Base-by-base conservation (phyloP, 2,888 invertebrate species). In the Cylloceria caligata region DNA sequence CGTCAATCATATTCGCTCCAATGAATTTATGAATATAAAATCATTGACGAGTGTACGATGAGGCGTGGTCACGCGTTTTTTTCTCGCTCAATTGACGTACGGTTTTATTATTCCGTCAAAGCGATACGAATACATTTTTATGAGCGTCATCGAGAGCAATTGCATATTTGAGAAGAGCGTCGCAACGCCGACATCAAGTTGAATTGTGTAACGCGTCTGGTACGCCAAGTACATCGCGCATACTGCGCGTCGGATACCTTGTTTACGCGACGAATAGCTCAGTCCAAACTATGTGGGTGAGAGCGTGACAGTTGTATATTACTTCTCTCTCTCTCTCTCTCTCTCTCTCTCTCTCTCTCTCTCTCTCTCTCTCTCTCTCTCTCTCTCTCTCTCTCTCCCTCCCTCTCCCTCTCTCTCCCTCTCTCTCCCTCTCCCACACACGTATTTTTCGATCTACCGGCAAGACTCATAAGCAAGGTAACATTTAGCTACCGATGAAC, bases 141-240 rank as follows among this genome's bases (percentile, higher is more conserved):
- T 21, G 24, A 55, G 13, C 39, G 24, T 55, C n/a, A 13, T 27
- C 39, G 52, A 36, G 24, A 13, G 42, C 30, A 19, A 47, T 21
- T 69, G 60, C 39, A 52, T 36, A 30, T 60, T 34, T 16, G 34
- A 60, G 60, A 60, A n/a, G 60, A 60, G 45, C 55, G n/a, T n/a
- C 30, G 73, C 30, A 36, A 80, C 24, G 52, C 16, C 67, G n/a
- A n/a, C n/a, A 36, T 16, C 69, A 30, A 45, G 27, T 13, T 30
- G 21, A 76, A 81, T 81, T 81, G 76, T 67, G 80, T 76, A 81
- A 81, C 60, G 60, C 57, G 16, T 16, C 67, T 67, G 13, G 45
- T 24, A 39, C 57, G 75, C 60, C 60, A 67, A 75, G 47, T 72
- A 57, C 49, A 57, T 34, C 47, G 64, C 64, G 24, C 55, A 36